Base-by-base conservation (phyloP, 1,140 invertebrate species). In the Aphidius ervi region DNA sequence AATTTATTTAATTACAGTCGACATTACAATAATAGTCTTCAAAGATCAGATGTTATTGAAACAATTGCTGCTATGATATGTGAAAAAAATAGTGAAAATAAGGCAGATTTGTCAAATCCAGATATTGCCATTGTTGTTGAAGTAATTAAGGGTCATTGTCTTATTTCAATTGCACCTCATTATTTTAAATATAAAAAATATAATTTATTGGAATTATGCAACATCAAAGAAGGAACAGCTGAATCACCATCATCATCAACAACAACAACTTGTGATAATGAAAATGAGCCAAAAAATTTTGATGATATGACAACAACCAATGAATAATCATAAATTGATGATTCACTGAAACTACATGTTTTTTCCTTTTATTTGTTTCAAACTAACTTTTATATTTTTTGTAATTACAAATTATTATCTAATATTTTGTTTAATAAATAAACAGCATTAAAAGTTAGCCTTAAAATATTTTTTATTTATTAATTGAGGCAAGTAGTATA, bases 51-150 rank as follows among this genome's bases (percentile, higher is more conserved):
- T 48, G 75, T 93, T 1, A 91, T 93, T 43, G 82, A 86, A 64
- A 79, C 84, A 64, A 69, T 93, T 9, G 91, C 89, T 1, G 83
- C 85, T 4, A 71, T 90, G 61, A 85, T 93, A 49, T 71, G 78
- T 9, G 74, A 84, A 37, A 87, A 86, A 66, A 89, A 89, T 74
- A 68, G 81, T n/a, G 79, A 81, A 9, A 90, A 92, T 68, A 87
- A 86, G 70, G 90, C 88, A 3, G 84, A 92, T 76, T 77, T 93
- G n/a, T 89, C 88, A 68, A 85, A 85, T 72, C 87, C 91, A 31
- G 82, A 89, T 60, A 77, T 87, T n/a, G 85, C 89, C 16, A 84
- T 94, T 46, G 82, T 93, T 59, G 85, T 93, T 41, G 91, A 93
- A 81, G 82, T 93, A 6, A 85, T 93, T 58, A 86, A 87, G 66